Percentiles rank a stretch among this genome's conserved stretches.
Evolutionary conservation across 2,113 vertebrate species (phyloP).

Genomic region (Tyto alba): DNA sequence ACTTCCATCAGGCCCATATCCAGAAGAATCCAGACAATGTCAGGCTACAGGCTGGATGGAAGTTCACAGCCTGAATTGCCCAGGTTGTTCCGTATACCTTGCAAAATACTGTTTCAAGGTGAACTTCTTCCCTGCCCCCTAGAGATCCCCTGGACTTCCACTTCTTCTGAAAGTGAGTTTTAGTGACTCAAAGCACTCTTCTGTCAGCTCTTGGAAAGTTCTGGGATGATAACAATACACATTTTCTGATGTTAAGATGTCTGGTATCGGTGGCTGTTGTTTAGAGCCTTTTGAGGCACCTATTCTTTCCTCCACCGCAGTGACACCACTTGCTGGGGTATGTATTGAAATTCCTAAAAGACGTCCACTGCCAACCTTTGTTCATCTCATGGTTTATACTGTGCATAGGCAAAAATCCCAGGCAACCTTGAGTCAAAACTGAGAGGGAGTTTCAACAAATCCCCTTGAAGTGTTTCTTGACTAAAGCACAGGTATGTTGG

Average conservation of each 20-base stretch:
- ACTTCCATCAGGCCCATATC: background rate
- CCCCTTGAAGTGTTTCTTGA: background rate
- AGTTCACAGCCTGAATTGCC: background rate
- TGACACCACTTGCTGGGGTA: background rate
- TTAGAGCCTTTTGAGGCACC: background rate
- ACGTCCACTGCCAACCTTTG: background rate
- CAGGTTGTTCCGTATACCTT: background rate
- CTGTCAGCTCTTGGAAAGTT: background rate
- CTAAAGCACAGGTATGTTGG: accelerated
- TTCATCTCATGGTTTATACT: background rate
- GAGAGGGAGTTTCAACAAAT: background rate
- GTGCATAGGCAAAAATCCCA: background rate
- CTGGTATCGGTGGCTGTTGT: background rate
- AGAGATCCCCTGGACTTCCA: background rate
- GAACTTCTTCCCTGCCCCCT: background rate
- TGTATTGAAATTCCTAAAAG: background rate
- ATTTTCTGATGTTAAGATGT: background rate
- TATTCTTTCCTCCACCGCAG: background rate
- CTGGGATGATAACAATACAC: background rate
- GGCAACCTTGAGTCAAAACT: background rate
- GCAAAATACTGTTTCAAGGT: background rate
- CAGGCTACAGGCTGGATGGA: accelerated
- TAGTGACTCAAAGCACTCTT: background rate
- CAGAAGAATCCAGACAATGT: background rate
- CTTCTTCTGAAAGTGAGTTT: background rate